These are phyloP conservation scores for Eurosta solidaginis DNA, from an alignment of 1,140 invertebrate genomes.

Conservation along the genomic window DNA sequence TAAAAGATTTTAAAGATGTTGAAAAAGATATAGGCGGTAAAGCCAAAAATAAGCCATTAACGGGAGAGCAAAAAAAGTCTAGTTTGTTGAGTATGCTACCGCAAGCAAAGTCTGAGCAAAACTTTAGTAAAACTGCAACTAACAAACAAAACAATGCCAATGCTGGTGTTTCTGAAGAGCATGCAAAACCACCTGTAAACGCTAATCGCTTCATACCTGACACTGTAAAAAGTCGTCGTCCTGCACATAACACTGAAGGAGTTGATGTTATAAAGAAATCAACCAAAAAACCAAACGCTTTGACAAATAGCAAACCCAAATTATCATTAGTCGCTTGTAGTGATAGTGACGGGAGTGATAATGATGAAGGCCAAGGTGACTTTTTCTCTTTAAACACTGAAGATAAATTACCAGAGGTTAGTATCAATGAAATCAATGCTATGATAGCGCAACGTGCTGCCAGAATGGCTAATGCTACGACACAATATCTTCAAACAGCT, in stretches of 20 bases:
- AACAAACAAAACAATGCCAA: background rate
- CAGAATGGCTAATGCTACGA: conserved; percentile 46
- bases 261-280: conserved; percentile 39
- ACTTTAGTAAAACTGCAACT: conserved; percentile 46
- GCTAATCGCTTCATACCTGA: conserved; percentile 48
- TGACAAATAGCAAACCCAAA: conserved; percentile 13
- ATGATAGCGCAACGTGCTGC: conserved; percentile 53
- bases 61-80: conserved; percentile 51
- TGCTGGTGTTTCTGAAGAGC: no score
- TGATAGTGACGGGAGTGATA: conserved; percentile 58
- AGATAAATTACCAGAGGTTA: conserved; percentile 52
- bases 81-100: conserved; percentile 64
- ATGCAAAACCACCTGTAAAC: background rate
- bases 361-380: conserved; percentile 55
- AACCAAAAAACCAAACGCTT: conserved; percentile 29
- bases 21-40: conserved; percentile 53
- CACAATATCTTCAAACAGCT: conserved; percentile 37
- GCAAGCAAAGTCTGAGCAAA: conserved; percentile 62
- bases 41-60: conserved; percentile 44
- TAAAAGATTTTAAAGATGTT: conserved; percentile 63
- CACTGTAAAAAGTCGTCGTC: conserved; percentile 46
- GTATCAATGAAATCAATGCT: conserved; percentile 50
- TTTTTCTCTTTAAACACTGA: conserved; percentile 64
- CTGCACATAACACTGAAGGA: conserved; percentile 51
- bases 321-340: conserved; percentile 43